These are phyloP conservation scores for Plestiodon gilberti DNA, from an alignment of 2,113 vertebrate genomes.

Conservation along the genomic window DNA sequence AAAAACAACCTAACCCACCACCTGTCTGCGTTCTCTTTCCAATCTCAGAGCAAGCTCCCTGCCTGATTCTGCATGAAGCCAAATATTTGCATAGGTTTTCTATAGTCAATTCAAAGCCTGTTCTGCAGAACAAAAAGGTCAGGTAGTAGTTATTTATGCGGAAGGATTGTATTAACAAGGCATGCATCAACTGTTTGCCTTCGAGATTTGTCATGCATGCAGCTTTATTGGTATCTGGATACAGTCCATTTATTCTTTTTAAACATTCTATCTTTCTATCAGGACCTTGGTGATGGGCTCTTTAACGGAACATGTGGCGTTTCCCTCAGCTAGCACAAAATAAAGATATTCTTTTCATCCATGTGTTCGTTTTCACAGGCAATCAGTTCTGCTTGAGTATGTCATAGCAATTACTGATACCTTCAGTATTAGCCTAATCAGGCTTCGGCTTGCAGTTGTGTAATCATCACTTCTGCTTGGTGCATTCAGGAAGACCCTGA, in stretches of 20 bases:
- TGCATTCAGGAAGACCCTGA: slow-evolving; percentile 5
- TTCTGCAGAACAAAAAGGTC: background rate
- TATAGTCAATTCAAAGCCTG: slow-evolving; percentile 22
- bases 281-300: slow-evolving; percentile 7
- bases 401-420: slow-evolving; percentile 53
- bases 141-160: slow-evolving; percentile 6
- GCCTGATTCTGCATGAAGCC: slow-evolving; percentile 15
- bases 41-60: background rate
- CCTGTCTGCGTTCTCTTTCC: background rate
- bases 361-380: slow-evolving; percentile 51
- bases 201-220: background rate
- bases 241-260: slow-evolving; percentile 15
- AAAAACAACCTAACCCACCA: background rate
- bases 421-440: slow-evolving; percentile 66
- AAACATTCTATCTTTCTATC: slow-evolving; percentile 21
- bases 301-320: background rate
- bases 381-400: slow-evolving; percentile 51
- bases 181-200: slow-evolving; percentile 12
- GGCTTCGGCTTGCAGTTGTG: slow-evolving; percentile 43
- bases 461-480: slow-evolving; percentile 52
- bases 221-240: slow-evolving; percentile 27
- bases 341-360: slow-evolving; percentile 44
- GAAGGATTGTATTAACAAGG: slow-evolving; percentile 27
- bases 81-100: slow-evolving; percentile 27
- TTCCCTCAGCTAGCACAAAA: slow-evolving; percentile 9